These are phyloP conservation scores for Orchesella flavescens DNA, from an alignment of 2,888 invertebrate species.

Conservation along the genomic window DNA sequence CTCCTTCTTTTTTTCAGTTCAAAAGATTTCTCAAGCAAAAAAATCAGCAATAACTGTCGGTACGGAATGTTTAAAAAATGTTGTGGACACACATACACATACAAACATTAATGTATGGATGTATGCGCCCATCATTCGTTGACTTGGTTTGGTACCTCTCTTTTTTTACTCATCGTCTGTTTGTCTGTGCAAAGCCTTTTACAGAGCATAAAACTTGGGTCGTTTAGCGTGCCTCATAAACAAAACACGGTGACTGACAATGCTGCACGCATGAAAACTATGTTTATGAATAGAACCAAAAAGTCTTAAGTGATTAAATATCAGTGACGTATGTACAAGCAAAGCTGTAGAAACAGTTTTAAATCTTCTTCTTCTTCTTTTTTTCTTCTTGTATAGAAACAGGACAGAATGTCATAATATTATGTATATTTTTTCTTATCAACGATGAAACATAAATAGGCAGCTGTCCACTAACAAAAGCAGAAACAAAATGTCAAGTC, in stretches of 20 bases:
- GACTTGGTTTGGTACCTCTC: no score
- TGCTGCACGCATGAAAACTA: conserved; percentile 27
- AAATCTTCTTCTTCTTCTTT: no score
- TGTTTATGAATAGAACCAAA: conserved; percentile 30
- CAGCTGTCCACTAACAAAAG: conserved; percentile 48
- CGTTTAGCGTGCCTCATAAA: conserved; percentile 59
- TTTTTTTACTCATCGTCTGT: no score
- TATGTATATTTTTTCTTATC: conserved; percentile 26
- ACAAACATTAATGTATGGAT: no score
- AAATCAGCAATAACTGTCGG: conserved; percentile 56
- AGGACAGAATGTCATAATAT: conserved; percentile 36
- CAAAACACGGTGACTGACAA: conserved; percentile 56
- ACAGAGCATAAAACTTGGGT: background rate
- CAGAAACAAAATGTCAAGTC: conserved; percentile 12
- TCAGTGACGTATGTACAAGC: background rate
- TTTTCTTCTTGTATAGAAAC: background rate
- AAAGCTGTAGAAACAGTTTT: conserved; percentile 28
- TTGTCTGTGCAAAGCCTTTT: background rate
- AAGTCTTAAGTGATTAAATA: conserved; percentile 17
- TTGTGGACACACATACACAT: no score
- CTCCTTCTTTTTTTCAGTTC: conserved; percentile 7
- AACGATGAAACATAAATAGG: conserved; percentile 43
- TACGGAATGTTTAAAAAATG: conserved; percentile 39
- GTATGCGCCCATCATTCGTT: no score
- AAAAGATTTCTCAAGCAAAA: conserved; percentile 9